Evolutionary conservation across 2,888 invertebrate species (phyloP).

Genomic region (Ormyrus rosae): DNA sequence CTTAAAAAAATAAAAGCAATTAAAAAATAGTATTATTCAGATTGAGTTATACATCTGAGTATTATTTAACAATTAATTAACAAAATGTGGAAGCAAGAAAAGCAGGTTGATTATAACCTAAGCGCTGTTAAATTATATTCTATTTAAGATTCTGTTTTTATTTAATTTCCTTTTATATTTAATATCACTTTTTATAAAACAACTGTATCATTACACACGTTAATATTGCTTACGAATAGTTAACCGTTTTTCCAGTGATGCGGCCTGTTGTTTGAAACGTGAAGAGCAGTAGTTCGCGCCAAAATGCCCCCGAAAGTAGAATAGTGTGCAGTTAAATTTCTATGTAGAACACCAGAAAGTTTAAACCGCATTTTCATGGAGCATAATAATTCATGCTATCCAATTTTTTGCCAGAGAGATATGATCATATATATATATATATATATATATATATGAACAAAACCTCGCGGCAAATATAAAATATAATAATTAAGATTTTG

Average conservation of each 20-base stretch:
- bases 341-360: no score
- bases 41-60: background rate
- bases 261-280: conserved; percentile 44
- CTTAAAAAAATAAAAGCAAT: background rate
- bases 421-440: no score
- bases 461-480: no score
- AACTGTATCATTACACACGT: conserved; percentile 11
- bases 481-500: no score
- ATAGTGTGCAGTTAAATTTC: conserved; percentile 3
- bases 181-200: background rate
- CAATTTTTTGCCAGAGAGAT: no score
- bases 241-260: conserved; percentile 36
- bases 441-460: no score
- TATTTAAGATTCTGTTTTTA: background rate
- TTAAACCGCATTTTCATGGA: no score
- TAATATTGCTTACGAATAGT: conserved; percentile 21
- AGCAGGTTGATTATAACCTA: conserved; percentile 29
- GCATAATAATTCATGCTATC: no score
- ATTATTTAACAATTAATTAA: background rate
- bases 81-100: background rate
- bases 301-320: conserved; percentile 45
- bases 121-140: background rate
- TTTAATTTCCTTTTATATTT: background rate
- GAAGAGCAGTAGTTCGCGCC: conserved; percentile 52
- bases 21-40: background rate